These are phyloP conservation scores for Ypsolopha scabrella DNA, from an alignment of 2,888 invertebrate genomes.

Conservation along the genomic window DNA sequence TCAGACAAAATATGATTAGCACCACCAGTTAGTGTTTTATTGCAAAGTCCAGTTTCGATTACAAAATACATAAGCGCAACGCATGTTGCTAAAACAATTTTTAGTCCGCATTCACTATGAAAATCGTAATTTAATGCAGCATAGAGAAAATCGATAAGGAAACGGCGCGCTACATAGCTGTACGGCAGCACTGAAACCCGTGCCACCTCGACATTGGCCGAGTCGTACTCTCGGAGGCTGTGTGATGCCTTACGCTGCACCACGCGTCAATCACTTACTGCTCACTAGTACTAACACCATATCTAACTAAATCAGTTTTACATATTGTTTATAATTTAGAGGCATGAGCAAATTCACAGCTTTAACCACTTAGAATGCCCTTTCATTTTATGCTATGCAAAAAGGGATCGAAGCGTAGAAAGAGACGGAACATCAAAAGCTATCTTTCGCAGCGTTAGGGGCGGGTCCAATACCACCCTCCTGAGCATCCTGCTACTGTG, in stretches of 20 bases:
- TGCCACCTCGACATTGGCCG: conserved; percentile 33
- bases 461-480: conserved; percentile 1
- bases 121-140: conserved; percentile 62
- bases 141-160: conserved; percentile 67
- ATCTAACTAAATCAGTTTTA: conserved; percentile 1
- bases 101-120: conserved; percentile 54
- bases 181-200: conserved; percentile 37
- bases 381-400: background rate
- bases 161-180: conserved; percentile 52
- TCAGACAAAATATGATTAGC: background rate
- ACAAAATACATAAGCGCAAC: conserved; percentile 26
- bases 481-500: background rate
- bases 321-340: conserved; percentile 2
- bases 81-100: conserved; percentile 37
- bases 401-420: conserved; percentile 22
- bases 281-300: conserved; percentile 5
- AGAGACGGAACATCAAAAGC: conserved; percentile 32
- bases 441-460: conserved; percentile 1
- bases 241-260: background rate
- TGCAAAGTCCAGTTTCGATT: conserved; percentile 17
- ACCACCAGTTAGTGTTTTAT: background rate
- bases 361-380: background rate
- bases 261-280: conserved; percentile 19
- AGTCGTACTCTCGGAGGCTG: conserved; percentile 17
- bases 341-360: background rate